phyloP scores from a whole-genome alignment of 30 jellyfish, hydroid and myxozoan genomes.

The Clytia hemisphaerica region DNA sequence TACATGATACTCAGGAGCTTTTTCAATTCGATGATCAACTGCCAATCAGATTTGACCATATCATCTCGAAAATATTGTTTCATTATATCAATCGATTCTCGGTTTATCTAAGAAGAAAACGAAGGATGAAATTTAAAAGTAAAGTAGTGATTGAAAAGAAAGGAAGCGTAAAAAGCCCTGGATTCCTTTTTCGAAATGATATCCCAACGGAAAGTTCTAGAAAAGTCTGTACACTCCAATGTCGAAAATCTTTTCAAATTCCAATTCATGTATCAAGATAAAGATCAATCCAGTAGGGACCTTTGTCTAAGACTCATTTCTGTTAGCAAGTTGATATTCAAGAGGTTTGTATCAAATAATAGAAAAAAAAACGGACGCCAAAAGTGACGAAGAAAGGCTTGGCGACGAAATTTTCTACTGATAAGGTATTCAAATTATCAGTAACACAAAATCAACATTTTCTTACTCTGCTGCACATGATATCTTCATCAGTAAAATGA shows the following conservation, averaged over 20 bases:
- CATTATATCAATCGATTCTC: conserved; percentile 97
- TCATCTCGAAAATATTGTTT: conserved; percentile 97
- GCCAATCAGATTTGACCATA: conserved; percentile 97
- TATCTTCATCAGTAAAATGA: conserved; percentile 93
- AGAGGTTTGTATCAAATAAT: not conserved
- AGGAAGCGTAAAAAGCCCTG: no score
- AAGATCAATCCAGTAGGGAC: no score
- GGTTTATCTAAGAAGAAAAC: conserved; percentile 52
- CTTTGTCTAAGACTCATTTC: no score
- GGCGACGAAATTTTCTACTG: not conserved
- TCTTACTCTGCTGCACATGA: conserved; percentile 80
- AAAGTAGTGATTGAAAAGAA: not conserved
- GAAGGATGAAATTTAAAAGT: not conserved
- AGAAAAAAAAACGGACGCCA: not conserved
- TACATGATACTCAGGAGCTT: conserved; percentile 70
- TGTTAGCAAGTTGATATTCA: no score
- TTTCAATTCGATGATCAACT: conserved; percentile 76
- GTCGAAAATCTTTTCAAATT: no score
- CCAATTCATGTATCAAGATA: no score
- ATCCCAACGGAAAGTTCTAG: no score
- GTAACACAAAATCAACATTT: no score
- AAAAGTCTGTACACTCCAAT: no score
- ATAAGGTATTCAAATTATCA: no score
- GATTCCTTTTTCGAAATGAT: no score
- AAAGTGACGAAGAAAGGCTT: no score